Conservation (phyloP, 2,113 vertebrate genomes). For the Odontophorus gujanensis region DNA sequence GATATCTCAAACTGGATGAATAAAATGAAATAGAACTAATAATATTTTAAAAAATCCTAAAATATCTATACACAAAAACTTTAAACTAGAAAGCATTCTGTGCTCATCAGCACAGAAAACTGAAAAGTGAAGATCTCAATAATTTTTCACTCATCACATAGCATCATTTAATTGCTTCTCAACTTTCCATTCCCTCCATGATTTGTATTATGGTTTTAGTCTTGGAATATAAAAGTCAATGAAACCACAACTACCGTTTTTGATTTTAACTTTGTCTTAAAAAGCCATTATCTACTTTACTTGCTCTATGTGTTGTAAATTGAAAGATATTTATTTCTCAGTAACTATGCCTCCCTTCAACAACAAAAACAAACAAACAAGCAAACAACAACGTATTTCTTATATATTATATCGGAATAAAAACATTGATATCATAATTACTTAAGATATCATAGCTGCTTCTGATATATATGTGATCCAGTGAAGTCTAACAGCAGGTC, state of each 20-base stretch:
- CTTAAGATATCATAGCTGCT: neutral
- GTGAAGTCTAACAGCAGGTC: neutral
- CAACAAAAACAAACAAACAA: neutral
- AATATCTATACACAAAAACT: neutral
- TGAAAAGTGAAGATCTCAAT: neutral
- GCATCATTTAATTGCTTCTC: neutral
- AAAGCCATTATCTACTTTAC: neutral
- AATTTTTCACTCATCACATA: neutral
- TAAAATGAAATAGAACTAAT: neutral
- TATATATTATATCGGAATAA: neutral
- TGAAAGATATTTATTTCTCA: neutral
- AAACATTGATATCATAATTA: neutral
- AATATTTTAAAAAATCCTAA: too few species aligned
- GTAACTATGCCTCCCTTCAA: neutral
- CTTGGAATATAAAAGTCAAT: neutral
- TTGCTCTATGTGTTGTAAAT: neutral
- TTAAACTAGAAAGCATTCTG: neutral
- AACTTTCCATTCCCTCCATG: neutral
- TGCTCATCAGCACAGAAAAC: neutral
- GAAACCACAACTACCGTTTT: neutral
- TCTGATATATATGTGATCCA: neutral
- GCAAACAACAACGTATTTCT: neutral
- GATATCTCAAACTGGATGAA: neutral
- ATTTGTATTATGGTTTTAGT: neutral
- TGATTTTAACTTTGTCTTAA: neutral